phyloP scores from a whole-genome alignment of 2,113 vertebrate species.

The Tinamus guttatus region DNA sequence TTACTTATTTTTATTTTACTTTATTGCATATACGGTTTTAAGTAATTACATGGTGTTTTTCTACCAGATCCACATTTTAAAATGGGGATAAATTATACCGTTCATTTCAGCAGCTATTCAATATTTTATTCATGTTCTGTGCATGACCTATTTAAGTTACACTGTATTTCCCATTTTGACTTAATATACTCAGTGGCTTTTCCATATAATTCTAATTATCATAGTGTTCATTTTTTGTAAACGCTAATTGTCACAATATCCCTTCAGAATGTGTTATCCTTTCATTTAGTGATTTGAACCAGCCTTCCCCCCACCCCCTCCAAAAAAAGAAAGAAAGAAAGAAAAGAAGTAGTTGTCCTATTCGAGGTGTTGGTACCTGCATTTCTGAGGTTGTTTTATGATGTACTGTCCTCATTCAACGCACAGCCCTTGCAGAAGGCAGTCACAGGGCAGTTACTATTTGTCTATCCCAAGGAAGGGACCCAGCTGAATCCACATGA shows the following conservation, averaged over 20 bases:
- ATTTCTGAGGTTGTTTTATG: not conserved
- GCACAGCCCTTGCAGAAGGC: rapidly evolving
- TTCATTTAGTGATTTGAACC: not conserved
- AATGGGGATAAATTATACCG: rapidly evolving
- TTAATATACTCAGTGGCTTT: not conserved
- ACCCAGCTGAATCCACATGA: not conserved
- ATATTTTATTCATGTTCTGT: not conserved
- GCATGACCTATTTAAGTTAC: not conserved
- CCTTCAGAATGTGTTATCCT: not conserved
- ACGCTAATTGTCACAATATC: not conserved
- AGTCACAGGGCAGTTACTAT: not conserved
- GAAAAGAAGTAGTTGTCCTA: too few relatives aligned
- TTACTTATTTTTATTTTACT: too few relatives aligned
- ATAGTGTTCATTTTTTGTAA: not conserved
- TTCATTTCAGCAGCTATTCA: not conserved
- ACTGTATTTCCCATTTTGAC: not conserved
- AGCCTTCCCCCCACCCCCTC: not conserved
- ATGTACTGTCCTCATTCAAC: not conserved
- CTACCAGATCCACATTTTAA: not conserved
- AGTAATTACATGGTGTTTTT: not conserved
- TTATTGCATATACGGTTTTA: not conserved
- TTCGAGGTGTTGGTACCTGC: not conserved
- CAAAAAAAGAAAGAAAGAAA: too few relatives aligned
- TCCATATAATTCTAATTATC: not conserved
- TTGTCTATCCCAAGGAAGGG: not conserved